Percentiles rank a stretch among this genome's conserved stretches.
Conservation (phyloP, 1,140 invertebrate genomes). For the Temnothorax nylanderi region DNA sequence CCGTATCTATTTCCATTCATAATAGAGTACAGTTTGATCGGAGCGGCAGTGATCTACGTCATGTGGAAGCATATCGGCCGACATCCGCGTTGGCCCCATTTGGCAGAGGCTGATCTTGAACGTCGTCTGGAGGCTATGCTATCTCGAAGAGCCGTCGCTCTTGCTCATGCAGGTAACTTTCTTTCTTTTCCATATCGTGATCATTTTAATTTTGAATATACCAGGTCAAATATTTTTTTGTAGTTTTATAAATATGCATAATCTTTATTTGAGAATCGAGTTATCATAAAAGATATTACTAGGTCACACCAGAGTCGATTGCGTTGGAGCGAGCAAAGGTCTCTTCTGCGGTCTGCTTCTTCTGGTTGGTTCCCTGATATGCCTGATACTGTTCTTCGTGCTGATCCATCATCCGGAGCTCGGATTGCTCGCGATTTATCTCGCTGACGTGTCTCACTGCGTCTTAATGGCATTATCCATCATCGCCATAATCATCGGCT, state of each 20-base stretch:
- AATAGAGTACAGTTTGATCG: slow-evolving; percentile 98
- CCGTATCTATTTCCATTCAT: slow-evolving; percentile 98
- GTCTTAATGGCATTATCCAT: slow-evolving; percentile 94
- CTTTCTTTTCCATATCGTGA: neutral
- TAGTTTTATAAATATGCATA: neutral
- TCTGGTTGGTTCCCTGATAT: slow-evolving; percentile 96
- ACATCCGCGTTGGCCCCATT: slow-evolving; percentile 89
- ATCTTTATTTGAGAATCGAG: neutral
- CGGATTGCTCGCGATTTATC: slow-evolving; percentile 93
- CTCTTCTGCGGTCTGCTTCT: slow-evolving; percentile 97
- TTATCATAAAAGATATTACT: slow-evolving; percentile 62
- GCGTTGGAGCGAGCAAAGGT: slow-evolving; percentile 96
- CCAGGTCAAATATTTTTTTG: neutral
- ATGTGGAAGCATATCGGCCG: slow-evolving; percentile 98
- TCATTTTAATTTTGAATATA: neutral
- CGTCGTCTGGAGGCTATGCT: slow-evolving; percentile 94
- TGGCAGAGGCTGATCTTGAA: slow-evolving; percentile 94
- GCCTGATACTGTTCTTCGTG: slow-evolving; percentile 97
- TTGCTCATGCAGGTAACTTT: slow-evolving; percentile 89
- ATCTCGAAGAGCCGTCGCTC: slow-evolving; percentile 92
- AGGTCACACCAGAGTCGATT: slow-evolving; percentile 94
- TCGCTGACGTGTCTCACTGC: slow-evolving; percentile 96
- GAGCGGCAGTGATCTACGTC: slow-evolving; percentile 98
- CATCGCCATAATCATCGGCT: slow-evolving; percentile 95
- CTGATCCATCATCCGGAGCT: slow-evolving; percentile 93